phyloP scores from a whole-genome alignment of 2,888 invertebrate genomes.

The Ernsta delagoae region DNA sequence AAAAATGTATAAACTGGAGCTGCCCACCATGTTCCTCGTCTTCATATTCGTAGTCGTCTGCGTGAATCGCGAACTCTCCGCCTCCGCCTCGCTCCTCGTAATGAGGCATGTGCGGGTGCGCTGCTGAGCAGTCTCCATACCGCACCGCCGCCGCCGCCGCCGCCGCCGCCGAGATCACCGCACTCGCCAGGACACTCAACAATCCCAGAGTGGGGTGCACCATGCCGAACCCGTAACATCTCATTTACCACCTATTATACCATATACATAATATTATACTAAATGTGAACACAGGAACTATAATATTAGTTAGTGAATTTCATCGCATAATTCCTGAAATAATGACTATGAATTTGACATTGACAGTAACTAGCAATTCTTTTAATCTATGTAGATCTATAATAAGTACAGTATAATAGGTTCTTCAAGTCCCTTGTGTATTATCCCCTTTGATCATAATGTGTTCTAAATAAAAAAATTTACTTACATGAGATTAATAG shows the following conservation, averaged over 20 bases:
- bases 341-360: conserved; percentile 75
- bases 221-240: conserved; percentile 1
- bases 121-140: conserved; percentile 64
- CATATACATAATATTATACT: too few species aligned
- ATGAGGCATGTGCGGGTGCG: conserved; percentile 59
- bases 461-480: too few species aligned
- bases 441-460: too few species aligned
- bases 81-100: conserved; percentile 59
- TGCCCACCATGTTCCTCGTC: conserved; percentile 53
- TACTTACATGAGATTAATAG: too few species aligned
- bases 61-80: too few species aligned
- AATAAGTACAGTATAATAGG: too few species aligned
- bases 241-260: neutral
- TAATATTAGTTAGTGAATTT: conserved; percentile 42
- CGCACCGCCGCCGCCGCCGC: conserved; percentile 52
- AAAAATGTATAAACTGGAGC: too few species aligned
- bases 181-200: conserved; percentile 52
- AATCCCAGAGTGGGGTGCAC: conserved; percentile 34
- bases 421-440: too few species aligned
- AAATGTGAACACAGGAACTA: neutral
- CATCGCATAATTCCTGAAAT: conserved; percentile 59
- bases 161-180: conserved; percentile 45
- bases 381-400: too few species aligned
- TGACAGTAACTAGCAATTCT: conserved; percentile 30
- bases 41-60: conserved; percentile 45